Evolutionary conservation across 2,113 vertebrate genomes (phyloP).

Genomic region (Proterorhinus semilunaris): DNA sequence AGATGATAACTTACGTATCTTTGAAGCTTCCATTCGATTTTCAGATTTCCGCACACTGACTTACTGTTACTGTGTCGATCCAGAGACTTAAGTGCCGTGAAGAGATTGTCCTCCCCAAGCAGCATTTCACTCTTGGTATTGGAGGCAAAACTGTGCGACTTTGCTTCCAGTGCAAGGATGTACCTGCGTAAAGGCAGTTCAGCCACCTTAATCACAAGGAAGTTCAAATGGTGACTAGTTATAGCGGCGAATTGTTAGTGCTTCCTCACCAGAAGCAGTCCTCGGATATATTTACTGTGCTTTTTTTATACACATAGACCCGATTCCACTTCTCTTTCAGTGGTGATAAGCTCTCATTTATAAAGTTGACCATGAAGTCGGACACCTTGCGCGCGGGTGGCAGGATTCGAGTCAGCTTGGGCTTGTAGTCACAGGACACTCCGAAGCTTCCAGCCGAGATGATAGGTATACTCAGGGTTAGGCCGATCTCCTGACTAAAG

Average conservation of each 20-base stretch:
- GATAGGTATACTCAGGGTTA: conserved; percentile 84
- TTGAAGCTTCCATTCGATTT: not conserved
- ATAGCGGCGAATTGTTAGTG: not conserved
- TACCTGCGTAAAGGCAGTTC: conserved; percentile 79
- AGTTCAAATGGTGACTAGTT: not conserved
- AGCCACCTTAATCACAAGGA: not conserved
- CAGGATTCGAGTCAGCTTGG: conserved; percentile 86
- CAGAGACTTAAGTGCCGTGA: conserved; percentile 11
- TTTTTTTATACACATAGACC: conserved; percentile 86
- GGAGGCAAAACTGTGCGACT: conserved; percentile 76
- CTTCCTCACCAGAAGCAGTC: conserved; percentile 89
- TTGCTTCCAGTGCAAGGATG: conserved; percentile 87
- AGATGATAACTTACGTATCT: too few relatives aligned
- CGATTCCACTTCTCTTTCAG: conserved; percentile 81
- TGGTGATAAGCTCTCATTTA: conserved; percentile 38
- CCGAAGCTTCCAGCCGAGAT: conserved; percentile 97
- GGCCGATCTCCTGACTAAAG: conserved; percentile 76
- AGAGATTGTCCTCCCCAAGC: conserved; percentile 64
- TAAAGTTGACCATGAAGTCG: conserved; percentile 82
- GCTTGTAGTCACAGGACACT: conserved; percentile 89
- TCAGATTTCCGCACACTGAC: not conserved
- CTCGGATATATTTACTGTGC: conserved; percentile 60
- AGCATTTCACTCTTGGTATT: conserved; percentile 69
- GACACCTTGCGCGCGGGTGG: conserved; percentile 89
- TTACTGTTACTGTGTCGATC: conserved; percentile 88